Base-by-base conservation (phyloP, 1,140 invertebrate species). In the Philaenus spumarius region DNA sequence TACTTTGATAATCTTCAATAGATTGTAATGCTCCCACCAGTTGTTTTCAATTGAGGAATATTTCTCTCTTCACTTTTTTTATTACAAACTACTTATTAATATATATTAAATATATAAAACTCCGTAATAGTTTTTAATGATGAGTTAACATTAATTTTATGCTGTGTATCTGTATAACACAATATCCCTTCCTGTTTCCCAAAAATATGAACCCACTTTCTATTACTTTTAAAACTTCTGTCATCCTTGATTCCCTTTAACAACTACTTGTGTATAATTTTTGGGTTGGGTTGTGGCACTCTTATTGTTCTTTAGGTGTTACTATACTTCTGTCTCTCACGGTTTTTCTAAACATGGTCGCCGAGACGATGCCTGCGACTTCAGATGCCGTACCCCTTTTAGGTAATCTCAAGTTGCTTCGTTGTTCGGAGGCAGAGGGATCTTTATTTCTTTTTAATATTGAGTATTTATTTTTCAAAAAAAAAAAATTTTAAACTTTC, bases 261-360 rank as follows among this genome's bases (percentile, higher is more conserved):
- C 3, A 30, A 30, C 26, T 30, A 9, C 51, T 30, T 30, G 26
- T 30, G 26, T 30, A 30, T 30, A 30, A 3, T 65, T 63, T 50
- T 57, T 62, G 53, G 56, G 62, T 68, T 64, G 58, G 65, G 62
- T 67, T 67, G 45, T 67, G 26, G 26, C 26, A 30, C 3, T 30
- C 3, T 30, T 57, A 62, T 69, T 66, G 68, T 63, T 71, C 71
- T 74, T 66, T 77, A 89, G 87, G 88, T 72, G 87, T 92, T 64
- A 92, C 89, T 68, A 92, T 93, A 76, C 82, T 93, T 66, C 83
- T 93, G 72, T 91, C 89, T 69, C 80, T 93, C 72, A 91, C 89
- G 73, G 89, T 93, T 71, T 93, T 93, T 78, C 85, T 91, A 77
- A 83, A 93, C 72, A 84, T 93, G 77, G 81, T 93, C 60, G 86